A percentile compares a stretch with the other conserved stretches of the same genome.
Evolutionary conservation across 2,888 invertebrate genomes (phyloP).

Genomic region (Aphelenchoides bicaudatus): DNA sequence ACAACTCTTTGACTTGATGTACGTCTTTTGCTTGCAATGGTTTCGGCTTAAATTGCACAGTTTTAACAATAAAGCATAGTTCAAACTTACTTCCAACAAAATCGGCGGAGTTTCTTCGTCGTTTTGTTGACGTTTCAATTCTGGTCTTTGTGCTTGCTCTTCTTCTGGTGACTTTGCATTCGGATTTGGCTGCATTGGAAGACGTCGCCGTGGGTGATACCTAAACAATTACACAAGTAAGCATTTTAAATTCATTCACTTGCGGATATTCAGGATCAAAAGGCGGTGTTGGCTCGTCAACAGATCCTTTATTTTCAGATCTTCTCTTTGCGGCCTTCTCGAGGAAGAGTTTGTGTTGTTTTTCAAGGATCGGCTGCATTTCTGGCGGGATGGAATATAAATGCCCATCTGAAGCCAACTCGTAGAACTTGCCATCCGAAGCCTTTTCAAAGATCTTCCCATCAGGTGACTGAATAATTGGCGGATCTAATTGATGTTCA

Average conservation of each 20-base stretch:
- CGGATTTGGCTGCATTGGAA: conserved; percentile 12
- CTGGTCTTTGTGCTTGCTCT: conserved; percentile 8
- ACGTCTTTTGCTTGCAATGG: neutral
- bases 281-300: too few species aligned
- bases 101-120: conserved; percentile 5
- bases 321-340: neutral
- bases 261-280: conserved; percentile 13
- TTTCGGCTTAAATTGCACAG: neutral
- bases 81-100: neutral
- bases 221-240: too few species aligned
- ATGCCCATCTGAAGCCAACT: conserved; percentile 4
- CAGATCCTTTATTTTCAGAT: too few species aligned
- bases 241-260: too few species aligned
- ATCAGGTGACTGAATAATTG: conserved; percentile 7
- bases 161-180: neutral
- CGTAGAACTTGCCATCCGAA: neutral
- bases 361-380: neutral
- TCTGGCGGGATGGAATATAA: conserved; percentile 1
- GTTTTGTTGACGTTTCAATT: neutral
- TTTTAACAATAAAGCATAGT: neutral
- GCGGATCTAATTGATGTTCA: conserved; percentile 1
- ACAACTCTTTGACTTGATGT: conserved; percentile 1
- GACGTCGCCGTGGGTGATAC: neutral
- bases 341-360: conserved; percentile 3
- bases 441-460: conserved; percentile 6